Evolutionary conservation across 2,113 vertebrate genomes (phyloP), one percentile per base, ranked within the genome.

Genomic region (Halichoeres trimaculatus): DNA sequence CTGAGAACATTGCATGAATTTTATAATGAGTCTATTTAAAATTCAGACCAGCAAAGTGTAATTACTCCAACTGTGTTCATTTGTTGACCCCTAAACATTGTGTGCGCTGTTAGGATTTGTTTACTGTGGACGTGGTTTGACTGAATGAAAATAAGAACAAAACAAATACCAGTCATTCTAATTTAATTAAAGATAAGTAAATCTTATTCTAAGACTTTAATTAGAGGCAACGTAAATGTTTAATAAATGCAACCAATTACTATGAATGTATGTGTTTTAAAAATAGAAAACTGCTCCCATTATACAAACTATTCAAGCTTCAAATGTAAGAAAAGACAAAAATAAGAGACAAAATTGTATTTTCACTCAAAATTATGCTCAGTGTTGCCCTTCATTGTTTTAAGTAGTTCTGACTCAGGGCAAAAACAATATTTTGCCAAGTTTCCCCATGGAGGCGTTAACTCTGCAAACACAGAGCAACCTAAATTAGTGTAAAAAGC

Each of bases 401-500:
- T 64, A 26, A 76, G 24, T 48, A 82, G 66, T 70, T 80, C 76
- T 71, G 67, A 88, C 71, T 67, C 45, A 3, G 74, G 62, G 74
- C 76, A 70, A 36, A 73, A 66, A 19, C n/a, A 34, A 70, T 70
- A 62, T 71, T 66, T 73, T 47, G 48, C 43, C 70, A 82, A 60
- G 17, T 45, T 19, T 45, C 6, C 8, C 19, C 11, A 8, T 45
- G 16, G 43, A 45, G 43, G 43, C 11, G 43, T 45, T 19, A 83
- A 72, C 58, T 68, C 55, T 61, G 68, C 65, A 71, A 77, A 84
- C 76, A 78, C 43, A 64, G 35, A 80, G 67, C 74, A 78, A 82
- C 81, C 52, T 16, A 69, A 81, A 90, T 86, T 70, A 80, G 74
- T 45, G 48, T 77, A 55, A 87, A 79, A 66, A 82, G 64, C 66